Percentiles rank a stretch among this genome's conserved stretches.
Evolutionary conservation across 2,797 vertebrate genomes (phyloP).

Genomic region (Atherinosoma microstoma): DNA sequence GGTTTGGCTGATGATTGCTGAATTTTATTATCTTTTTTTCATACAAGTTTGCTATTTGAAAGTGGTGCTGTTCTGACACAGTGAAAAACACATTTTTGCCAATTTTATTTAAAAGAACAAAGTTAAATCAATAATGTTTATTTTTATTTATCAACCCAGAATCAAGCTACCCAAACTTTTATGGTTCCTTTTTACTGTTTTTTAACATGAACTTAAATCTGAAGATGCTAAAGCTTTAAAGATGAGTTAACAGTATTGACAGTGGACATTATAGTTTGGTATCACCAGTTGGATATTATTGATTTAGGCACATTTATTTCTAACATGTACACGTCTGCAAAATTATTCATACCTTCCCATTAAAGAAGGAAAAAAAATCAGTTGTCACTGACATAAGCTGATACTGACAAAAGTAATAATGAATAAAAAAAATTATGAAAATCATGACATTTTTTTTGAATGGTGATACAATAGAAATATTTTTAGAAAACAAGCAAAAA

Average conservation of each 20-base stretch:
- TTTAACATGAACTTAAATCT: background rate
- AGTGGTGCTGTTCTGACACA: background rate
- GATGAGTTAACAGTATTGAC: background rate
- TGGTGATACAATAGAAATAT: no score
- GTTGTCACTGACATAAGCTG: no score
- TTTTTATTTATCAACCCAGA: background rate
- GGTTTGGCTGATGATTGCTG: background rate
- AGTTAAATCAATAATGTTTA: background rate
- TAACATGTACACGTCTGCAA: background rate
- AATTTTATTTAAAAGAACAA: background rate
- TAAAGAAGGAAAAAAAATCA: no score
- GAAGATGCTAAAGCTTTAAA: background rate
- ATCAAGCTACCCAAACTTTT: background rate
- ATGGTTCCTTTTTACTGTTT: background rate
- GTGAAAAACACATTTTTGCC: background rate
- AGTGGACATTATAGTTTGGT: background rate
- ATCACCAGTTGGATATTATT: background rate
- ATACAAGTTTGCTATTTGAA: background rate
- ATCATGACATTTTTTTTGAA: no score
- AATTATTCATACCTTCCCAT: no score
- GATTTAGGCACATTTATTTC: background rate
- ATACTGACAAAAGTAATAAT: no score
- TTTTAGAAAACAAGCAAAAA: no score
- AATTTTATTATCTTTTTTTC: background rate
- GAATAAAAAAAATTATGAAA: no score